Evolutionary conservation across 2,888 invertebrate genomes (phyloP), one percentile per base, ranked within the genome.

Genomic region (Chrysodeixis includens): DNA sequence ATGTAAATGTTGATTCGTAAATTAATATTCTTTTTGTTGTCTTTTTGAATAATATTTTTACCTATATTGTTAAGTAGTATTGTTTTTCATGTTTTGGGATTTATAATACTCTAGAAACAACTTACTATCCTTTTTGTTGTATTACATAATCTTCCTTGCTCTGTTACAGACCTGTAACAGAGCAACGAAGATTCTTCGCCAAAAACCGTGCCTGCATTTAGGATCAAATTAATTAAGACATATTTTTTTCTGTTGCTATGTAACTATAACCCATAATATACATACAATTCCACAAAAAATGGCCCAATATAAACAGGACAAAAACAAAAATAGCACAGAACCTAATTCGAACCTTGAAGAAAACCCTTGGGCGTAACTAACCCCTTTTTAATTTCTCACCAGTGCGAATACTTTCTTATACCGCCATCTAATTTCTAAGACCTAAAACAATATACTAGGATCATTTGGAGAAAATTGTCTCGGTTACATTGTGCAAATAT

Each of bases 391-490:
- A 75, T 71, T 53, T 65, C 44, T 59, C 59, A 8, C 30, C 20
- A 62, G n/a, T 8, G 16, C 51, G n/a, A 18, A 56, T 22, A 14
- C 16, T 40, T 30, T 59, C 8, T 6, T 12, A 35, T 44, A 30
- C 32, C 65, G 44, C 32, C 53, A 56, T 73, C 61, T 62, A 20
- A 62, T 62, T 51, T 62, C 56, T 51, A 44, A 59, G 35, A 71
- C 62, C 59, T 73, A 66, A 73, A 74, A 62, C 65, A 64, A 65
- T 73, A 62, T 60, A 46, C 46, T 51, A 61, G 60, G 60, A 76
- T 60, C 52, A 53, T 69, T 69, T 62, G 49, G 35, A 61, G 61
- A 62, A 77, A 66, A 67, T 66, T 68, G 64, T 65, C 44, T 35
- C 30, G 54, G 61, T 52, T 56, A 69, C 66, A 63, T 52, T 55